A percentile compares a stretch with the other conserved stretches of the same genome.
Evolutionary conservation across 1,140 invertebrate species (phyloP).

Genomic region (Belonocnema kinseyi): DNA sequence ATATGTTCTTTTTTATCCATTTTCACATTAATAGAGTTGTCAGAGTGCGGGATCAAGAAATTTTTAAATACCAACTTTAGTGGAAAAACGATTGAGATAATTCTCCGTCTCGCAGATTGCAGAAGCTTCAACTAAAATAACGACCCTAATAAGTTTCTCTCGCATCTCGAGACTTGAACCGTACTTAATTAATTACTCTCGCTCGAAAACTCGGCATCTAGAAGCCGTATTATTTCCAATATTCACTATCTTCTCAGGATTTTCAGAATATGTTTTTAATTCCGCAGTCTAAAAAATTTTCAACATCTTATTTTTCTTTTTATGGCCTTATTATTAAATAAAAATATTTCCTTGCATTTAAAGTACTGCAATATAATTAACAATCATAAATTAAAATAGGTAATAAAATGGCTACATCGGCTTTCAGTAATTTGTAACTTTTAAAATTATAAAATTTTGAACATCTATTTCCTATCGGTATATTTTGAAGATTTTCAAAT

Average conservation of each 20-base stretch:
- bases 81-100: too few species aligned
- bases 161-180: conserved; percentile 35
- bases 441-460: too few species aligned
- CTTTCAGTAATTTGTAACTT: too few species aligned
- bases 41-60: background rate
- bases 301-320: too few species aligned
- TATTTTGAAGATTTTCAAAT: too few species aligned
- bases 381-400: too few species aligned
- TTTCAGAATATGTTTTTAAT: background rate
- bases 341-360: too few species aligned
- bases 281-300: too few species aligned
- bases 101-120: conserved; percentile 2
- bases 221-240: conserved; percentile 18
- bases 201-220: conserved; percentile 2
- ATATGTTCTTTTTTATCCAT: background rate
- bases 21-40: background rate
- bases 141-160: conserved; percentile 41
- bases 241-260: background rate
- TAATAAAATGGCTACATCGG: too few species aligned
- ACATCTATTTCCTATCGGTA: too few species aligned
- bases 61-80: conserved; percentile 26
- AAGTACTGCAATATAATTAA: too few species aligned
- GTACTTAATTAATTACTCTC: conserved; percentile 57
- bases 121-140: conserved; percentile 34
- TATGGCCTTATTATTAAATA: too few species aligned